Conservation (phyloP, 2,797 vertebrate species). For the Phataginus tricuspis region DNA sequence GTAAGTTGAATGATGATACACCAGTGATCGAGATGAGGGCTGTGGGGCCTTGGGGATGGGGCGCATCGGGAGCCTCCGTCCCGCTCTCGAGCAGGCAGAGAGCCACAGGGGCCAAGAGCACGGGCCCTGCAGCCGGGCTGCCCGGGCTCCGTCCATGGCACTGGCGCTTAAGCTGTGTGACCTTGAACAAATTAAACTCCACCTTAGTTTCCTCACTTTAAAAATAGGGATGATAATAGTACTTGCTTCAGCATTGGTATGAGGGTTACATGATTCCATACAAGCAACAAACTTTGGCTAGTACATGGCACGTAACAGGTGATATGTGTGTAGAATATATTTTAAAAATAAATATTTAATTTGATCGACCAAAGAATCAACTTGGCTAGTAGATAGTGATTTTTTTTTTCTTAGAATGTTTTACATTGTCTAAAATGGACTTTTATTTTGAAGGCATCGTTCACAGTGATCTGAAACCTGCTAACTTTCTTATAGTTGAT, state of each 20-base stretch:
- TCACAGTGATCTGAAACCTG: constrained; percentile 98
- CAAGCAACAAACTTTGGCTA: neutral
- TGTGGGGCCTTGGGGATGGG: neutral
- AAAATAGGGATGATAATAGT: constrained; percentile 24
- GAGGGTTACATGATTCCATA: neutral
- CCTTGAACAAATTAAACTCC: neutral
- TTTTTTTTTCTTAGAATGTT: constrained; percentile 50
- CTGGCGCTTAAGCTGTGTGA: neutral
- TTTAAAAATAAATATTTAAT: constrained; percentile 29
- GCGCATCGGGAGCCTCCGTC: neutral
- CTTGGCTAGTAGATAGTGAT: neutral
- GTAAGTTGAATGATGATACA: neutral
- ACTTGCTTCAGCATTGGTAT: neutral
- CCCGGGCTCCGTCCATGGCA: neutral
- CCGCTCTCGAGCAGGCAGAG: neutral
- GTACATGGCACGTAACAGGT: neutral
- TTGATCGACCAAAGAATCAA: neutral
- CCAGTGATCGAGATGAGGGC: neutral
- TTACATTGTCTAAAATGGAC: constrained; percentile 31
- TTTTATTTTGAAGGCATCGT: constrained; percentile 92
- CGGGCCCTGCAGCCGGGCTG: neutral
- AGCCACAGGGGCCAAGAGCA: neutral
- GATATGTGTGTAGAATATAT: neutral
- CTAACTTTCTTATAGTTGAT: constrained; percentile 98
- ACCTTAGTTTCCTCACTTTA: neutral